Conservation (phyloP, 2,888 invertebrate species). For the Rhagonycha fulva region DNA sequence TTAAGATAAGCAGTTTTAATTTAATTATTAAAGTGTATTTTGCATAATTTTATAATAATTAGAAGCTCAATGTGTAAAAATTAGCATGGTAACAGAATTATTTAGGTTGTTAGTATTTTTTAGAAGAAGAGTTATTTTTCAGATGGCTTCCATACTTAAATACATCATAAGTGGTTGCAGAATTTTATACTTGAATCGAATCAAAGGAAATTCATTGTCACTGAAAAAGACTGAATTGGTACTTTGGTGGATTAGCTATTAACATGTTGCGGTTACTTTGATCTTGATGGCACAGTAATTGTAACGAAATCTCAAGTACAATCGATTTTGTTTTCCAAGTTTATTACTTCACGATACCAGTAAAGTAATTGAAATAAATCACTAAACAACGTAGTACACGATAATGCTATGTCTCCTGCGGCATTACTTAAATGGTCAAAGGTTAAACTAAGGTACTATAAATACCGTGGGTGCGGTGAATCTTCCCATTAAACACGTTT, state of each 20-base stretch:
- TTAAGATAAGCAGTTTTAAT: not conserved
- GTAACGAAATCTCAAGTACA: slow-evolving; percentile 2
- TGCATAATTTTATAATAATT: not conserved
- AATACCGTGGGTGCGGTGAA: slow-evolving; percentile 22
- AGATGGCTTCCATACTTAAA: not conserved
- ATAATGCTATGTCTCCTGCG: slow-evolving; percentile 19
- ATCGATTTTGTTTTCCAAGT: slow-evolving; percentile 6
- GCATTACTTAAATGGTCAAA: slow-evolving; percentile 27
- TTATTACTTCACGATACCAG: not conserved
- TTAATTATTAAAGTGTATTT: not conserved
- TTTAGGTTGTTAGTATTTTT: too few relatives aligned
- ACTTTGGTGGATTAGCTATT: not conserved
- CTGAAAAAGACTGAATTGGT: not conserved
- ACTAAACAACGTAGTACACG: slow-evolving; percentile 13
- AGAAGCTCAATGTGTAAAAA: too few relatives aligned
- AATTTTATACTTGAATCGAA: not conserved
- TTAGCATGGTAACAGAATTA: too few relatives aligned
- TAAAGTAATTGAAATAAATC: slow-evolving; percentile 13
- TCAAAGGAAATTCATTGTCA: not conserved
- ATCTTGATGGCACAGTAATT: not conserved
- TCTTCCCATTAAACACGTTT: slow-evolving; percentile 19
- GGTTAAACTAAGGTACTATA: slow-evolving; percentile 26
- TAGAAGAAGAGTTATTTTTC: not conserved
- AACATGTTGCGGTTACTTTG: not conserved
- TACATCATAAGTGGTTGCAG: not conserved